phyloP scores from a whole-genome alignment of 2,888 invertebrate species.

The Caenorhabditis sinica region DNA sequence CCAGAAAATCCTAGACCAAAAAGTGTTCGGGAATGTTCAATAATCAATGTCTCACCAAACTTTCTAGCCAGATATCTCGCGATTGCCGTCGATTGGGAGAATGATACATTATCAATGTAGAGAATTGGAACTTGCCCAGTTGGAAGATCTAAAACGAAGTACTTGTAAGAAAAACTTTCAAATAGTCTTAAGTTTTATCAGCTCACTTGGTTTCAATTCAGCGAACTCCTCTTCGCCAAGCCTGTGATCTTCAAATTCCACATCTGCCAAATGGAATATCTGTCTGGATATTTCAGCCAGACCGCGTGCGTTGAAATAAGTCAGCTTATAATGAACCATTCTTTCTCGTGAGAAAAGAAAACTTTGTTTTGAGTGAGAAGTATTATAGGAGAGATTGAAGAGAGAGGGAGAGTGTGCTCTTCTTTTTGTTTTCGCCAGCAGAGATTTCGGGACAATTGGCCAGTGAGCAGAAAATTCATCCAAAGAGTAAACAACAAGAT shows the following conservation, averaged over 20 bases:
- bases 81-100: conserved; percentile 38
- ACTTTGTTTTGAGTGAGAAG: no score
- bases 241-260: conserved; percentile 24
- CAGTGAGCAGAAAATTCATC: conserved; percentile 9
- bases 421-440: neutral
- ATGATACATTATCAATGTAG: conserved; percentile 19
- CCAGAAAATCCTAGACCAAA: conserved; percentile 29
- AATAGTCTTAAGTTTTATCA: neutral
- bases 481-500: conserved; percentile 16
- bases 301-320: conserved; percentile 58
- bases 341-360: neutral
- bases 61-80: conserved; percentile 41
- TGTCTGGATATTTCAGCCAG: conserved; percentile 42
- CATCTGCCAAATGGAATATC: conserved; percentile 38
- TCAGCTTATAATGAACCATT: conserved; percentile 56
- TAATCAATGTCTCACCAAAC: conserved; percentile 26
- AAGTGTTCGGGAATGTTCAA: no score
- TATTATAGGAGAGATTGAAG: no score
- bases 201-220: conserved; percentile 26
- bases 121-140: conserved; percentile 40
- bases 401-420: neutral
- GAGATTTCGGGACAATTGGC: neutral
- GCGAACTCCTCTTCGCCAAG: conserved; percentile 13
- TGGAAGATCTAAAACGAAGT: conserved; percentile 10
- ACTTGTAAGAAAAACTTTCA: neutral